phyloP scores from a whole-genome alignment of 2,888 invertebrate genomes.

The Mongoloraphidia duomilia region DNA sequence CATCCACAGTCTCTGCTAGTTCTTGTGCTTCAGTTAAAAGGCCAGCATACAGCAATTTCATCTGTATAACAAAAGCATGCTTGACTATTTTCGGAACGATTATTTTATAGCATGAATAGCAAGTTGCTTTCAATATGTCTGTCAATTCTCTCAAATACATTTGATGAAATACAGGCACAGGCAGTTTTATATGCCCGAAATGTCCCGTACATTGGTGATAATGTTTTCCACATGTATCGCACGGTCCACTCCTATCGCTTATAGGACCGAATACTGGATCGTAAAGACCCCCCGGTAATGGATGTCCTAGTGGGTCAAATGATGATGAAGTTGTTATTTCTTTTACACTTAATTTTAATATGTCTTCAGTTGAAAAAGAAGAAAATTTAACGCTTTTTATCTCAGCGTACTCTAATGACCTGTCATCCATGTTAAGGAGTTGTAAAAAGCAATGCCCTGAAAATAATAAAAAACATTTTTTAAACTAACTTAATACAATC shows the following conservation, averaged over 20 bases:
- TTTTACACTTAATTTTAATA: conserved; percentile 63
- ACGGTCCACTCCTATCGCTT: conserved; percentile 42
- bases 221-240: conserved; percentile 63
- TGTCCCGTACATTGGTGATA: conserved; percentile 73
- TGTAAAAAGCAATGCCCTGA: too few relatives aligned
- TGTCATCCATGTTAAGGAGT: too few relatives aligned
- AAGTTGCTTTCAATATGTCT: conserved; percentile 50
- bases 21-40: conserved; percentile 58
- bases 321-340: conserved; percentile 64
- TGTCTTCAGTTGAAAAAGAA: conserved; percentile 61
- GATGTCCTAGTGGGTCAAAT: conserved; percentile 72
- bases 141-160: conserved; percentile 64
- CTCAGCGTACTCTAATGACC: too few relatives aligned
- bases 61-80: conserved; percentile 47
- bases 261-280: conserved; percentile 62
- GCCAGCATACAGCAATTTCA: conserved; percentile 58
- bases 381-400: conserved; percentile 39
- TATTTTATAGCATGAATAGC: conserved; percentile 53
- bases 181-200: conserved; percentile 85
- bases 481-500: too few relatives aligned
- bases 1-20: conserved; percentile 25
- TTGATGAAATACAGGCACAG: conserved; percentile 81
- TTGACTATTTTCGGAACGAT: conserved; percentile 41
- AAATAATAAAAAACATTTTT: too few relatives aligned
- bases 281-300: conserved; percentile 76